Evolutionary conservation across 2,113 vertebrate species (phyloP).

Genomic region (Setophaga petechia): DNA sequence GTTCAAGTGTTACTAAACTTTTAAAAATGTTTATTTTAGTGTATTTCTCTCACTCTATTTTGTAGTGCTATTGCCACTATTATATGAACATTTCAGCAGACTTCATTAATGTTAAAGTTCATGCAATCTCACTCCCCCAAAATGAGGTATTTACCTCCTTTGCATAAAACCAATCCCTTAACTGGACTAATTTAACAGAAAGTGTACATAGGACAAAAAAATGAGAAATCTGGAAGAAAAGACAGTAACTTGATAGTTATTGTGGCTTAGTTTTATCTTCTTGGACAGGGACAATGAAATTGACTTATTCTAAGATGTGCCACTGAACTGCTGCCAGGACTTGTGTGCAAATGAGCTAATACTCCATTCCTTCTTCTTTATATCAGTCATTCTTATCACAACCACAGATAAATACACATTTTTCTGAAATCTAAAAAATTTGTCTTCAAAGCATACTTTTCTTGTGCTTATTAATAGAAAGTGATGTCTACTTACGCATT

Average conservation of each 20-base stretch:
- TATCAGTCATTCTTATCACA: neutral
- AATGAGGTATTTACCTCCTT: neutral
- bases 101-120: neutral
- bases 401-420: neutral
- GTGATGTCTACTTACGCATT: neutral
- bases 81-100: neutral
- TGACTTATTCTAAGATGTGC: neutral
- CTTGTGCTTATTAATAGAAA: neutral
- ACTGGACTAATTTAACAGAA: neutral
- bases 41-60: neutral
- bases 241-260: neutral
- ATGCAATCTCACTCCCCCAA: neutral
- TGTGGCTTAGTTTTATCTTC: neutral
- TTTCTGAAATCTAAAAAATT: constrained; percentile 21
- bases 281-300: neutral
- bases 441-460: constrained; percentile 18
- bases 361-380: neutral
- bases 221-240: neutral
- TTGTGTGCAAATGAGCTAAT: neutral
- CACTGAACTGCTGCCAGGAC: neutral
- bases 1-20: neutral
- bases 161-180: neutral
- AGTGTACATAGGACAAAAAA: fast-evolving
- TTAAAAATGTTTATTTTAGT: neutral
- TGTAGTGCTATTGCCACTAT: neutral